Evolutionary conservation across 2,113 vertebrate species (phyloP).

Genomic region (Tautogolabrus adspersus): DNA sequence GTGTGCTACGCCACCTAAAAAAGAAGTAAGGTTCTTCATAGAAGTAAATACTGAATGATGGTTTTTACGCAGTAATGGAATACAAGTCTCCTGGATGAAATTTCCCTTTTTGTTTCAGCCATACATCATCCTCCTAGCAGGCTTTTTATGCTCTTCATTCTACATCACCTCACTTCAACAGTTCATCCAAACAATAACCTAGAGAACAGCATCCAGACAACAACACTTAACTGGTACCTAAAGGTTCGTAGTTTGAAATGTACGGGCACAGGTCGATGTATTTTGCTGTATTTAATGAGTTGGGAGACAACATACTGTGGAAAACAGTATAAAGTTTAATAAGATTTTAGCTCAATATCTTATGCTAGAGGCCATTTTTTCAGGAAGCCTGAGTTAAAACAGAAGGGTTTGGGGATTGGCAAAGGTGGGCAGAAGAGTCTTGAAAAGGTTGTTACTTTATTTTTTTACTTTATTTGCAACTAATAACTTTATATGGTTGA

Average conservation of each 20-base stretch:
- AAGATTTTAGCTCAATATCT: neutral
- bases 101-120: too few relatives aligned
- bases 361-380: neutral
- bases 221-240: neutral
- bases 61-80: neutral
- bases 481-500: too few relatives aligned
- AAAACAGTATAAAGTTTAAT: neutral
- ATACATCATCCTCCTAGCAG: too few relatives aligned
- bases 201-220: too few relatives aligned
- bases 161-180: too few relatives aligned
- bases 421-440: neutral
- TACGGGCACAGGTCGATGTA: neutral
- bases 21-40: neutral
- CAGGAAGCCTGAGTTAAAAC: neutral
- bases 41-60: neutral
- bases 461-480: conserved; percentile 1
- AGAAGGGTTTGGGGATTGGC: neutral
- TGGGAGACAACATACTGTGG: neutral
- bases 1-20: neutral
- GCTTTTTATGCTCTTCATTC: too few relatives aligned
- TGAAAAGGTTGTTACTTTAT: neutral
- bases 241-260: neutral
- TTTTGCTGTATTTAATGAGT: neutral
- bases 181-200: too few relatives aligned
- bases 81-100: neutral